A percentile compares a stretch with the other conserved stretches of the same genome.
Evolutionary conservation across 2,797 vertebrate species (phyloP).

Genomic region (Sebastes oblongus): DNA sequence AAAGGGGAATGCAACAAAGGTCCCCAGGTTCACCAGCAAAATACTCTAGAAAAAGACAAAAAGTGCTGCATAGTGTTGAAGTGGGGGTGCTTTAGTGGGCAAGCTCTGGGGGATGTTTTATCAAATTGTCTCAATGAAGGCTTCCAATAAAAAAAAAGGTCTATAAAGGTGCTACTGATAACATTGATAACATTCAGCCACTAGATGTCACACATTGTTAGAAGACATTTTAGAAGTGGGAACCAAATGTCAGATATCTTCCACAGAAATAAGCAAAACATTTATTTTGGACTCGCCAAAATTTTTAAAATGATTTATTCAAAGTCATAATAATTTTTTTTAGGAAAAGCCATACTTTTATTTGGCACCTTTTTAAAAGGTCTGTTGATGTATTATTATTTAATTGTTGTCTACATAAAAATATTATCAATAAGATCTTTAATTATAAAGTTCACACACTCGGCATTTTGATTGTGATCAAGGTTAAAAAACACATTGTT

Average conservation of each 20-base stretch:
- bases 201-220: too few relatives aligned
- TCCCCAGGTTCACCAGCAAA: neutral
- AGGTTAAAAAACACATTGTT: too few relatives aligned
- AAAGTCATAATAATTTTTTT: too few relatives aligned
- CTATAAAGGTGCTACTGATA: fast-evolving
- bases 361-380: fast-evolving
- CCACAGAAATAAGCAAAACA: fast-evolving
- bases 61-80: neutral
- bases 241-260: too few relatives aligned
- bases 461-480: neutral
- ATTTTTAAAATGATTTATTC: too few relatives aligned
- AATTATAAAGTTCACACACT: neutral
- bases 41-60: neutral
- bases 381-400: too few relatives aligned
- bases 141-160: neutral
- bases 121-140: neutral
- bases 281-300: fast-evolving
- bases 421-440: neutral
- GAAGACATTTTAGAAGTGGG: too few relatives aligned
- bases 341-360: too few relatives aligned
- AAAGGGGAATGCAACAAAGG: neutral
- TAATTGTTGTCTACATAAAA: too few relatives aligned
- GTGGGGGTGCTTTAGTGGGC: too few relatives aligned
- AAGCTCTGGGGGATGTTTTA: neutral
- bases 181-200: too few relatives aligned